Base-by-base conservation (phyloP, 2,888 invertebrate genomes). In the Mimachlamys varia region DNA sequence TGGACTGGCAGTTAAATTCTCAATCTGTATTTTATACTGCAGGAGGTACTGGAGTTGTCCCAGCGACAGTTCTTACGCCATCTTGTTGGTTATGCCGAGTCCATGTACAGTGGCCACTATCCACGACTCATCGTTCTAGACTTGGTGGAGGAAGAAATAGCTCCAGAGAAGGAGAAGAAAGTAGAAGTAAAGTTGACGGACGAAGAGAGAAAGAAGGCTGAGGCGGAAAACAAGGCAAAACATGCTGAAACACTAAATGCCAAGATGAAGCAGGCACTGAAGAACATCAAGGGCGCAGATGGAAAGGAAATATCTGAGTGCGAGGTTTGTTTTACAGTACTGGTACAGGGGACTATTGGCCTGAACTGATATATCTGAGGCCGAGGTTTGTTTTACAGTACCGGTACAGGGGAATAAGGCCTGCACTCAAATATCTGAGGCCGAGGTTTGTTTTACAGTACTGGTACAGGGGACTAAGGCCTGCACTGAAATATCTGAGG, bases 21-120 rank as follows among this genome's bases (percentile, higher is more conserved):
- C 1, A 19, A 17, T 53, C 17, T 53, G 19, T 53, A 17, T 5
- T 19, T 53, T 53, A 53, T 44, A 0, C 55, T 89, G 87, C 94
- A 96, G 96, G 96, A 96, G 92, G 94, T 95, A 0, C 91, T 96
- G 27, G 96, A 96, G 91, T 92, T 96, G 87, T 94, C 96, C 13
- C 96, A 96, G 93, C 92, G 96, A 53, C 96, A 96, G 91, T 95
- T 96, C 91, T 93, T 96, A 27, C 95, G 96, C 19, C 96, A 96
- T 90, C 89, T 96, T 33, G 91, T 92, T 0, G 90, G 91, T n/a
- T 95, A 94, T 89, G 92, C 94, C 22, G 94, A 94, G 15, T 90
- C 93, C 12, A 93, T 93, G 89, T 94, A 94, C 62, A 92, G 92
- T n/a, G 94, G 92, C 38, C 93, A 94, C 0, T 96, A 95, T 89